Base-by-base conservation (phyloP, 2,797 vertebrate genomes). In the Eulemur rubriventer region DNA sequence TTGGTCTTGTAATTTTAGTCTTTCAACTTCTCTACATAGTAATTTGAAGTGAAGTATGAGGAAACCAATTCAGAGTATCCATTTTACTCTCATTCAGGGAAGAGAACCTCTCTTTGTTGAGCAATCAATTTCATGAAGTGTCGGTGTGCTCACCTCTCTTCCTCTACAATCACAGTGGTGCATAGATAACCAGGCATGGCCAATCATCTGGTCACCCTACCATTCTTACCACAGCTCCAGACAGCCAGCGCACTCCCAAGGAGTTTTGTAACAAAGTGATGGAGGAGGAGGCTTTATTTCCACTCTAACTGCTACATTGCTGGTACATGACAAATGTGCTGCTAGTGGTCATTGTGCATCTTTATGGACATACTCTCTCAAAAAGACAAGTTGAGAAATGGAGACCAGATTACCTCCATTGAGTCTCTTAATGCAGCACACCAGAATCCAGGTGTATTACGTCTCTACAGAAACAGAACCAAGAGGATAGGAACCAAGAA, bases 171-270 rank as follows among this genome's bases (percentile, higher is more conserved):
- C 55, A 59, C 6, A 24, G 7, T 8, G 1, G 5, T 8, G 7
- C 20, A 2, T 80, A 9, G 4, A 61, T 24, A 89, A 52, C 28
- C 7, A 67, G 26, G 38, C 2, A 6, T 18, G n/a, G 12, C 16
- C 33, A 50, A 7, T 41, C 35, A 38, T 41, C 6, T 24, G 22
- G 24, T 26, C 52, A 61, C 28, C 18, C n/a, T 43, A 33, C 59
- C 33, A 46, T 28, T 43, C 33, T 35, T 72, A 28, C 30, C 12
- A 52, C 11, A 61, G 26, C 1, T 82, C 4, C 6, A 80, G 38
- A 65, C 2, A 57, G 78, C 16, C 24, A 50, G 6, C 17, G 2
- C 0, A 20, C 2, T 48, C 1, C n/a, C 1, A 2, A 12, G 20
- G 7, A 73, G 4, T 46, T 90, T 81, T 16, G 57, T 61, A 52